Conservation (phyloP, 2,888 invertebrate genomes). For the Orgyia antiqua region DNA sequence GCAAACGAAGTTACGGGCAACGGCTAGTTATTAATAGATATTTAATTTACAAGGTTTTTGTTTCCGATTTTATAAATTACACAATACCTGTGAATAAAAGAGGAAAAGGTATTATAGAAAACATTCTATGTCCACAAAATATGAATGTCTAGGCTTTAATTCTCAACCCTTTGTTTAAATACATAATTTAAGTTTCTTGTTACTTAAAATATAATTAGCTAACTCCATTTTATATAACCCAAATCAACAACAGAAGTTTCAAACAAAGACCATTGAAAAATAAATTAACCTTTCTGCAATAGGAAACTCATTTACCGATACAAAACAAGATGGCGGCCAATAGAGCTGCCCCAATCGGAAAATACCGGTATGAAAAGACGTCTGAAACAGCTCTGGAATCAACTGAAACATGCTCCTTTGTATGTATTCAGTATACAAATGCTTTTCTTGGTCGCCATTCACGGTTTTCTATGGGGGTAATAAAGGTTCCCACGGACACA, state of each 20-base stretch:
- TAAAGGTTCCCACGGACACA: constrained; percentile 77
- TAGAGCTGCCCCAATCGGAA: constrained; percentile 59
- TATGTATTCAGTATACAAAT: constrained; percentile 72
- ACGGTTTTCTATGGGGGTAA: constrained; percentile 74
- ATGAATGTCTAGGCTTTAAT: too few relatives aligned
- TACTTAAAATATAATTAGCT: too few relatives aligned
- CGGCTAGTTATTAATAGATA: too few relatives aligned
- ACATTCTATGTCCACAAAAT: too few relatives aligned
- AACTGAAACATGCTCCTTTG: constrained; percentile 52
- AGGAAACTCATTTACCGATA: constrained; percentile 73
- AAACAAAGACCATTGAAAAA: constrained; percentile 52
- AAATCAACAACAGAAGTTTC: constrained; percentile 36
- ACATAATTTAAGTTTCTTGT: too few relatives aligned
- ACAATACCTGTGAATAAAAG: too few relatives aligned
- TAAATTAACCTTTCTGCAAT: constrained; percentile 63
- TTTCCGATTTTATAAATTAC: too few relatives aligned
- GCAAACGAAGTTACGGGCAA: too few relatives aligned
- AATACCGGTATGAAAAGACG: constrained; percentile 59
- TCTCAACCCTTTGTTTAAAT: too few relatives aligned
- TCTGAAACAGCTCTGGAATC: constrained; percentile 35
- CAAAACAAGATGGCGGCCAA: constrained; percentile 55
- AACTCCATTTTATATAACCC: too few relatives aligned
- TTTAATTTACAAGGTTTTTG: too few relatives aligned
- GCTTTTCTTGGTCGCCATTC: constrained; percentile 74
- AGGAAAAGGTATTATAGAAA: too few relatives aligned